These are phyloP conservation scores for Trachelus stipa DNA, from an alignment of 2,888 invertebrate species.

Conservation along the genomic window DNA sequence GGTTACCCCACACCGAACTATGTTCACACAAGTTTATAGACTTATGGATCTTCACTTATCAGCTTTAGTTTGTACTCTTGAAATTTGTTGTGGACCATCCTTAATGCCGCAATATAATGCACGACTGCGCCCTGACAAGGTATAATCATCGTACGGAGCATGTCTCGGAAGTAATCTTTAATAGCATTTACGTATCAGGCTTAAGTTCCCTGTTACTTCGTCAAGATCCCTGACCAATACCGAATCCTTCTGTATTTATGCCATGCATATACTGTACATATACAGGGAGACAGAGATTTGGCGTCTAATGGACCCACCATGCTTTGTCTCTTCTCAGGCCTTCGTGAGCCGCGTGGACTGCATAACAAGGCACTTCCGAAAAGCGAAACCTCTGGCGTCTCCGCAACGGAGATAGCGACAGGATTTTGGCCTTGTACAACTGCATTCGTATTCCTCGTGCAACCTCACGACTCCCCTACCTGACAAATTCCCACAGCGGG, in stretches of 20 bases:
- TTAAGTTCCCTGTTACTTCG: background rate
- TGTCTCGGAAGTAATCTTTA: no score
- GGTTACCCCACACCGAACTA: background rate
- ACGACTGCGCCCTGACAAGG: background rate
- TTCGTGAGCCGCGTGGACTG: slow-evolving; percentile 29
- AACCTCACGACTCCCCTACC: slow-evolving; percentile 36
- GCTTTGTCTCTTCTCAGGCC: slow-evolving; percentile 26
- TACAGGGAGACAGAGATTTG: slow-evolving; percentile 15
- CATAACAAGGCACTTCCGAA: slow-evolving; percentile 31
- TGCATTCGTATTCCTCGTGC: slow-evolving; percentile 47
- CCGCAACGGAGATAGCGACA: background rate
- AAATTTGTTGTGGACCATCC: background rate
- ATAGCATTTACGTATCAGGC: background rate
- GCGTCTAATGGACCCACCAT: slow-evolving; percentile 37
- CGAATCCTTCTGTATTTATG: background rate
- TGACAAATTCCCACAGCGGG: slow-evolving; percentile 44
- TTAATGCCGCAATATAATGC: background rate
- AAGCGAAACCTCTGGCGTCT: slow-evolving; percentile 17
- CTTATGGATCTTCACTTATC: background rate
- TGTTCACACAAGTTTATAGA: no score
- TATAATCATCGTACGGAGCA: slow-evolving; percentile 11
- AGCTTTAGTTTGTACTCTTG: background rate
- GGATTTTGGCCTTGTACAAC: background rate
- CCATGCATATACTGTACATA: background rate
- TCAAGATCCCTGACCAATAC: background rate